phyloP scores from a whole-genome alignment of 1,140 invertebrate species.

The Aphaenogaster floridana region DNA sequence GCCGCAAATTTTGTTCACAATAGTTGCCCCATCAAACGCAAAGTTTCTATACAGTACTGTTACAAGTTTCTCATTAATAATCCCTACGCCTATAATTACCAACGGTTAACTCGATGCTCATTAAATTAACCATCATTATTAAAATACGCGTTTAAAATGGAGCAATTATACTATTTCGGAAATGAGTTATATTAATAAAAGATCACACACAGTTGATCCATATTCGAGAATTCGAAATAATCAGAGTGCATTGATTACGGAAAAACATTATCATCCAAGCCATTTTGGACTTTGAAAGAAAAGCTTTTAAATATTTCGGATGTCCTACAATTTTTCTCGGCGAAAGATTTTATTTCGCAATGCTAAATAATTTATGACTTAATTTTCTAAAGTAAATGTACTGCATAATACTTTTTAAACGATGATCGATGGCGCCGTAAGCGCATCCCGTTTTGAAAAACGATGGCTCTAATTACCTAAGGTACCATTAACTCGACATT shows the following conservation, averaged over 20 bases:
- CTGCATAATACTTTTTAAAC: constrained; percentile 57
- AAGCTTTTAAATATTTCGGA: background rate
- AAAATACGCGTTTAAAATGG: background rate
- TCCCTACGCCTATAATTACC: constrained; percentile 39
- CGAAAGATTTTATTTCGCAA: constrained; percentile 43
- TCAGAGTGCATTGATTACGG: background rate
- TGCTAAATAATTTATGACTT: constrained; percentile 44
- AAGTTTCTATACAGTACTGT: constrained; percentile 31
- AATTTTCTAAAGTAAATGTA: constrained; percentile 49
- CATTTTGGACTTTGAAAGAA: background rate
- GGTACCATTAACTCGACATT: constrained; percentile 59
- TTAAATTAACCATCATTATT: constrained; percentile 23
- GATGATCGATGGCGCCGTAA: constrained; percentile 55
- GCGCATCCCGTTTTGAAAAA: constrained; percentile 55
- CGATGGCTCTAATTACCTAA: constrained; percentile 57
- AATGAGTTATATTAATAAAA: background rate
- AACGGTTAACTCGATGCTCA: constrained; percentile 25
- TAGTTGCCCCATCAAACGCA: constrained; percentile 49
- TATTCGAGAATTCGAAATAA: background rate
- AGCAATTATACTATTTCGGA: constrained; percentile 12
- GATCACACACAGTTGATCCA: background rate
- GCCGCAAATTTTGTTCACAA: constrained; percentile 60
- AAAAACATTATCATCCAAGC: background rate
- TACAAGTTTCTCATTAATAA: constrained; percentile 59
- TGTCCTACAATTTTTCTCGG: background rate